A percentile compares a stretch with the other conserved stretches of the same genome.
Evolutionary conservation across 53 echinoderm and acorn worm species (phyloP).

Genomic region (Apostichopus leukothele): DNA sequence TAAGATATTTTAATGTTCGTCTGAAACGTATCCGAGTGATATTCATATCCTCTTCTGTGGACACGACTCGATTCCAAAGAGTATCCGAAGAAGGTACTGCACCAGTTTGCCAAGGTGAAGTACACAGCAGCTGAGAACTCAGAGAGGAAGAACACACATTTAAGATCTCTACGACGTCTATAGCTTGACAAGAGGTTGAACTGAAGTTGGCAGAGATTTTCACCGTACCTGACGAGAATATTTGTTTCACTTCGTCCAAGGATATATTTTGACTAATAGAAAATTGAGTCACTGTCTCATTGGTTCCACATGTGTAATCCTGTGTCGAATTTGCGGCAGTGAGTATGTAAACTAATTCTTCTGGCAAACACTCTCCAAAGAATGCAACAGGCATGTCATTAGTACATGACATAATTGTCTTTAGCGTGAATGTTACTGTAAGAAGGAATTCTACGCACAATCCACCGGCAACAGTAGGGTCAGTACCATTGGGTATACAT

Average conservation of each 20-base stretch:
- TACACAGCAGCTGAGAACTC: no score
- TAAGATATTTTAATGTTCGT: neutral
- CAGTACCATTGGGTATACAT: neutral
- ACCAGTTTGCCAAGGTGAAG: no score
- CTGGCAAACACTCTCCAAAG: neutral
- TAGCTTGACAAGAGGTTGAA: neutral
- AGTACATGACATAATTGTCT: neutral
- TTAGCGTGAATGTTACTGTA: neutral
- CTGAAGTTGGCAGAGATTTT: no score
- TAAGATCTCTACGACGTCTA: neutral
- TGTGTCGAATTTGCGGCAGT: neutral
- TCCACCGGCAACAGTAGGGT: neutral
- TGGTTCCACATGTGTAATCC: conserved; percentile 2
- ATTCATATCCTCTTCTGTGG: no score
- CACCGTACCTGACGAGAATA: neutral
- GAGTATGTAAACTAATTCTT: conserved; percentile 7
- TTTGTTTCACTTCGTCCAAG: neutral
- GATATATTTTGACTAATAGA: conserved; percentile 1
- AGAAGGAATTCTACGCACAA: neutral
- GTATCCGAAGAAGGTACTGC: no score
- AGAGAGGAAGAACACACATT: neutral
- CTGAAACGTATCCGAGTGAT: neutral
- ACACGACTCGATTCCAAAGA: no score
- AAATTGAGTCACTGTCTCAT: neutral
- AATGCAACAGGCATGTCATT: neutral